A percentile compares a stretch with the other conserved stretches of the same genome.
These are phyloP conservation scores for Hesperophylax magnus DNA, from an alignment of 1,140 invertebrate species.

Conservation along the genomic window DNA sequence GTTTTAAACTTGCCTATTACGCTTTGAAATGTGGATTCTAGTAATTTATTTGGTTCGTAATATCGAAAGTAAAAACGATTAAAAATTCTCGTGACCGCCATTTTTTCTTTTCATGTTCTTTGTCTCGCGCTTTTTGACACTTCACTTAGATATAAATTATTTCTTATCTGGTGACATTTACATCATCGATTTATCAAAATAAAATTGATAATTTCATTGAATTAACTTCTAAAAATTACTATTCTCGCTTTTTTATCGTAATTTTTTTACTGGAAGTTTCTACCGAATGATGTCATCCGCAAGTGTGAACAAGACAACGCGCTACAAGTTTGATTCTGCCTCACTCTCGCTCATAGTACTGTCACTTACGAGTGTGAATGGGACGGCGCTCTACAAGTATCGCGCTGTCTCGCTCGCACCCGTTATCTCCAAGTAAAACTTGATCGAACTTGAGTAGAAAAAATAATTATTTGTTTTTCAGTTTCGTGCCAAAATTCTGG, in stretches of 20 bases:
- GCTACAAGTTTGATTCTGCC: background rate
- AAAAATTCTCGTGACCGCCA: too few relatives aligned
- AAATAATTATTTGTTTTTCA: background rate
- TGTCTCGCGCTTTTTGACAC: too few relatives aligned
- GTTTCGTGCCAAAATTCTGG: conserved; percentile 3
- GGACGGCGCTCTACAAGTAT: background rate
- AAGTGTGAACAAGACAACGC: background rate
- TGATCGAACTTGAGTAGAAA: background rate
- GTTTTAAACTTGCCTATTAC: too few relatives aligned
- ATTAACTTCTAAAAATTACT: background rate
- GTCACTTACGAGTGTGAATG: background rate
- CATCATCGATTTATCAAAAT: background rate
- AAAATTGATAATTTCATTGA: background rate
- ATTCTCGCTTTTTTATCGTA: background rate
- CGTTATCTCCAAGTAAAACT: background rate
- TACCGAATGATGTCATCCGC: conserved; percentile 1
- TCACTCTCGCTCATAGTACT: too few relatives aligned
- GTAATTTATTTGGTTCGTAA: too few relatives aligned
- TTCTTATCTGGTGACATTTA: too few relatives aligned
- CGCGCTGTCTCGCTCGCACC: background rate
- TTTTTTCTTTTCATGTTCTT: too few relatives aligned
- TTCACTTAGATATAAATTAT: too few relatives aligned
- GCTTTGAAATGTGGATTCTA: too few relatives aligned
- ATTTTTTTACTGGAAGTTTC: background rate
- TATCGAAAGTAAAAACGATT: too few relatives aligned